Base-by-base conservation (phyloP, 2,797 vertebrate species). In the Pogonophryne albipinna region DNA sequence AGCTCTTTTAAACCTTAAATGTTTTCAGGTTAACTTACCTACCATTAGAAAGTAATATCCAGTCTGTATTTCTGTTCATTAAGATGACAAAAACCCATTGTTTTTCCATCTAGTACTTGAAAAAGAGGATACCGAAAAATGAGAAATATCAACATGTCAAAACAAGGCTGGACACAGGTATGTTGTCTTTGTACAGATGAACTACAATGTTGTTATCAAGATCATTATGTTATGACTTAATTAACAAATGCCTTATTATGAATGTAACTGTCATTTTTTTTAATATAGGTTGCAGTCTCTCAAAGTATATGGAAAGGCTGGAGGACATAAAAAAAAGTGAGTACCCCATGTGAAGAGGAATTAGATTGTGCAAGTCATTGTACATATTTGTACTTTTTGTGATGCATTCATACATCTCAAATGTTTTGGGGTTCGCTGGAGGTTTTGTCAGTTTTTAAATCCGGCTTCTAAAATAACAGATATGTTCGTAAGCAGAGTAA, bases 261-360 rank as follows among this genome's bases (percentile, higher is more conserved):
- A 45, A 41, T 58, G 8, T 58, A 15, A 1, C 8, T 66, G 17
- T 38, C 17, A 16, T 68, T 55, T 31, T 59, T 56, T 27, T 14
- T 80, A 56, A 66, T 46, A 27, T 27, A 98, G 98, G 98, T 69
- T 95, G 79, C 88, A 99, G 98, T 80, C 92, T 97, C 78, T 95
- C 97, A 0, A 99, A 97, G 84, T 96, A 98, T 76, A 93, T 95
- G 85, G 98, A 98, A 89, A 97, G 90, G 76, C 52, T 98, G 80
- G 97, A 98, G 88, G 96, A 97, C 20, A 96, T 97, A 13, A 96
- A 96, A 89, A 97, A 88, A 94, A 97, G 98, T 99, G 90, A 96
- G 98, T 97, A 49, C 42, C n/a, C 19, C n/a, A 13, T 19, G 17
- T 61, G 6, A 59, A 16, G 19, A 46, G 19, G 47, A 47, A 31